Percentiles rank a stretch among this genome's conserved stretches.
phyloP scores from a whole-genome alignment of 2,113 vertebrate genomes.

The Salvator merianae region DNA sequence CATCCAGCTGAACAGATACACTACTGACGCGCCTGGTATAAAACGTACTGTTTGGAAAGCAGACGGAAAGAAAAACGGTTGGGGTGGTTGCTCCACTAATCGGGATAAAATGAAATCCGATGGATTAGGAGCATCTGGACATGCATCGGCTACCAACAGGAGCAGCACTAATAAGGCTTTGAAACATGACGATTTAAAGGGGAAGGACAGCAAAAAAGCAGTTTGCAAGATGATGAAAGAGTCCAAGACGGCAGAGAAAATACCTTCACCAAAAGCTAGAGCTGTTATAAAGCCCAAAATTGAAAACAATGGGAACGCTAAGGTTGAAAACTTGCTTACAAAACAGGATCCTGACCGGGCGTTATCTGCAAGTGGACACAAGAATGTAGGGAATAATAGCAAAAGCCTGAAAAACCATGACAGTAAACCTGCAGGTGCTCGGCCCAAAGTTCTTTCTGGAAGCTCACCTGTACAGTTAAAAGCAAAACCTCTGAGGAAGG shows the following conservation, averaged over 20 bases:
- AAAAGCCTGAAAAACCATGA: conserved; percentile 77
- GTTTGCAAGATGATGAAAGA: conserved; percentile 73
- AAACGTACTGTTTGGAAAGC: conserved; percentile 71
- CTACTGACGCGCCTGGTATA: conserved; percentile 68
- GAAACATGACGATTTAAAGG: conserved; percentile 80
- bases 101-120: conserved; percentile 95
- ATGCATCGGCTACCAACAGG: conserved; percentile 72
- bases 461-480: conserved; percentile 70
- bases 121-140: conserved; percentile 83
- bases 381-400: conserved; percentile 70
- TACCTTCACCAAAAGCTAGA: conserved; percentile 80
- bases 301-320: conserved; percentile 78
- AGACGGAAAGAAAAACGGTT: conserved; percentile 62
- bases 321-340: conserved; percentile 65
- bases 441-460: conserved; percentile 82
- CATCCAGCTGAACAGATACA: conserved; percentile 73
- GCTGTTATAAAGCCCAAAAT: conserved; percentile 74
- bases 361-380: conserved; percentile 71
- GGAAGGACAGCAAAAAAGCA: conserved; percentile 79
- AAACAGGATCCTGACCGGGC: conserved; percentile 72
- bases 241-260: conserved; percentile 77
- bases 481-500: conserved; percentile 77
- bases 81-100: conserved; percentile 60
- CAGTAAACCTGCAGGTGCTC: conserved; percentile 80
- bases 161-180: conserved; percentile 76